Conservation (phyloP, 1,140 invertebrate species). For the Penaeus japonicus region DNA sequence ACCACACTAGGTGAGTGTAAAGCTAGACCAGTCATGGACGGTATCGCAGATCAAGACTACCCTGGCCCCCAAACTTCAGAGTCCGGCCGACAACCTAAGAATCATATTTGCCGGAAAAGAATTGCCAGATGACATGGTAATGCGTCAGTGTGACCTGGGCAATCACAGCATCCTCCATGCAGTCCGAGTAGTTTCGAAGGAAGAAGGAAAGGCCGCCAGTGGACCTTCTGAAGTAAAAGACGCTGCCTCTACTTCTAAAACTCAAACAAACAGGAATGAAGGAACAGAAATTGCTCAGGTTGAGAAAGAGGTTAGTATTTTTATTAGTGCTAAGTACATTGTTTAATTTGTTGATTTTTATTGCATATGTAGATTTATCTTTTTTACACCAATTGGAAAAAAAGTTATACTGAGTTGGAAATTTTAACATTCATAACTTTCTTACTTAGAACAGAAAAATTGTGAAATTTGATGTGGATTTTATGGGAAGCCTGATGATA, state of each 20-base stretch:
- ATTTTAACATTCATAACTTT: no score
- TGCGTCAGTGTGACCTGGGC: slow-evolving; percentile 82
- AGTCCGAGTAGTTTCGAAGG: slow-evolving; percentile 63
- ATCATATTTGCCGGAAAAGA: slow-evolving; percentile 89
- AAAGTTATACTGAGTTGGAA: no score
- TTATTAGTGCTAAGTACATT: no score
- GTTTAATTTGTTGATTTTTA: no score
- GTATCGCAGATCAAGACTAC: slow-evolving; percentile 17
- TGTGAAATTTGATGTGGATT: no score
- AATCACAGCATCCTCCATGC: slow-evolving; percentile 83
- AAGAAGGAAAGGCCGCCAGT: slow-evolving; percentile 61
- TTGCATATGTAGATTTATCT: no score
- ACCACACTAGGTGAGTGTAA: slow-evolving; percentile 39
- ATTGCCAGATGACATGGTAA: slow-evolving; percentile 76
- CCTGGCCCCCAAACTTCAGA: slow-evolving; percentile 38
- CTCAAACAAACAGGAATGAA: neutral
- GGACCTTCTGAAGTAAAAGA: slow-evolving; percentile 57
- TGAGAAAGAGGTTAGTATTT: no score
- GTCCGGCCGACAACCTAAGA: slow-evolving; percentile 45
- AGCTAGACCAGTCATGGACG: slow-evolving; percentile 35
- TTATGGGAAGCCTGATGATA: no score
- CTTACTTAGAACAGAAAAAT: no score
- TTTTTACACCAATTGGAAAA: no score
- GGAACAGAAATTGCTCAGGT: no score
- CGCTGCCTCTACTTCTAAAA: slow-evolving; percentile 32